phyloP scores from a whole-genome alignment of 2,113 vertebrate species.

The Grus americana region DNA sequence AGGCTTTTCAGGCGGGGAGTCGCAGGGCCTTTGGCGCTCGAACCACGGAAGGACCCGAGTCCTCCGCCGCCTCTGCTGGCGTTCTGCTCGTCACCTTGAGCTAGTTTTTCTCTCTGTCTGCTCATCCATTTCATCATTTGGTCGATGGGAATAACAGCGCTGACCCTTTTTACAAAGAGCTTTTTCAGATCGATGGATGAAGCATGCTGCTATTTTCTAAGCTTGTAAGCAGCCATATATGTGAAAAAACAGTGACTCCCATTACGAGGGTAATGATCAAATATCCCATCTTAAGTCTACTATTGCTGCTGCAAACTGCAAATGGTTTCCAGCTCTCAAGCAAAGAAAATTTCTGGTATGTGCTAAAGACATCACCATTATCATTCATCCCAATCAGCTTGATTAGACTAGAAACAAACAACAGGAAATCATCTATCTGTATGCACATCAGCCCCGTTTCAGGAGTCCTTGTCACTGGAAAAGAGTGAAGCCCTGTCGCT shows the following conservation, averaged over 20 bases:
- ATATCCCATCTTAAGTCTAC: background rate
- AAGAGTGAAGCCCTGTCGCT: background rate
- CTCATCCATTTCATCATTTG: constrained; percentile 32
- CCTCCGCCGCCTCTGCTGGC: background rate
- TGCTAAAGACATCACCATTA: constrained; percentile 47
- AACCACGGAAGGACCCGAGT: accelerated
- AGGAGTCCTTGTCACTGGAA: background rate
- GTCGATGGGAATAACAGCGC: background rate
- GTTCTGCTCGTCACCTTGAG: background rate
- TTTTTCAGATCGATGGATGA: constrained; percentile 48
- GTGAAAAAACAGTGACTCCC: background rate
- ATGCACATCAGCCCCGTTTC: background rate
- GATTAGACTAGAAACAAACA: constrained; percentile 44
- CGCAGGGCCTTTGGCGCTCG: accelerated
- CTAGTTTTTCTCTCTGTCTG: background rate
- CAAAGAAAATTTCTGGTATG: constrained; percentile 39
- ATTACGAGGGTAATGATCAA: constrained; percentile 22
- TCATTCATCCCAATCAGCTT: constrained; percentile 50
- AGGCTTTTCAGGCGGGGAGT: accelerated
- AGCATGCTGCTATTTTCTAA: constrained; percentile 37
- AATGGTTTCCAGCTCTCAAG: constrained; percentile 6
- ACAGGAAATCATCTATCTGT: constrained; percentile 36
- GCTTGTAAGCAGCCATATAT: background rate
- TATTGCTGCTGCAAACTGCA: constrained; percentile 1
- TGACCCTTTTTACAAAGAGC: constrained; percentile 29